Conservation (phyloP, 37 sponge, comb jelly and placozoan genomes). For the Axinella damicornis region DNA sequence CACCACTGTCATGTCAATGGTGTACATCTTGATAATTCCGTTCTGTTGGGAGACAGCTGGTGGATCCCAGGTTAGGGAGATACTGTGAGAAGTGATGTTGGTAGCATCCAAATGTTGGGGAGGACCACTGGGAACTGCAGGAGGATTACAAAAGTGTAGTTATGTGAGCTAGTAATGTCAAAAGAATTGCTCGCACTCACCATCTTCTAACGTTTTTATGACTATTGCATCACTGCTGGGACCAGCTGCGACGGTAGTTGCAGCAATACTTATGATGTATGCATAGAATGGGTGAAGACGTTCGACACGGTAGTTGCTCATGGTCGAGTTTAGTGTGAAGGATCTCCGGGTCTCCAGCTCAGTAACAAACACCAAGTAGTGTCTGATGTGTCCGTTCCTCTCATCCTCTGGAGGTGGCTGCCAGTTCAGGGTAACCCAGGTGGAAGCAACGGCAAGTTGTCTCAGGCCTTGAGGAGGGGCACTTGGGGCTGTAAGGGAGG, state of each 20-base stretch:
- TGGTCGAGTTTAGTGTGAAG: no score
- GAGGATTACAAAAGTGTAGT: no score
- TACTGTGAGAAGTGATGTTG: background rate
- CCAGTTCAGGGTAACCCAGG: constrained; percentile 10
- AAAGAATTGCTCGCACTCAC: background rate
- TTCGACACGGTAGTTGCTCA: no score
- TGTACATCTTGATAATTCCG: background rate
- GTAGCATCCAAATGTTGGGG: background rate
- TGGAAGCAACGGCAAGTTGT: background rate
- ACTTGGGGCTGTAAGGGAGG: constrained; percentile 21
- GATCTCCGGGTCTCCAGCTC: no score
- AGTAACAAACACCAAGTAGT: background rate
- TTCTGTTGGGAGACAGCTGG: background rate
- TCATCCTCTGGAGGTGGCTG: constrained; percentile 4
- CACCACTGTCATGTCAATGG: background rate
- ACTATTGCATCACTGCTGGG: background rate
- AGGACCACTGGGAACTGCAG: constrained; percentile 8
- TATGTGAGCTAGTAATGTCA: background rate
- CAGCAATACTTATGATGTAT: no score
- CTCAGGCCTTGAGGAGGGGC: background rate
- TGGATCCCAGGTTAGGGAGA: background rate
- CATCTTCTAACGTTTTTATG: constrained; percentile 34
- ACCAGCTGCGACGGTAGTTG: background rate
- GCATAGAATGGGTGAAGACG: no score
- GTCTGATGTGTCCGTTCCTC: constrained; percentile 33